Base-by-base conservation (phyloP, 2,888 invertebrate species). In the Acanthosepion lycidas region DNA sequence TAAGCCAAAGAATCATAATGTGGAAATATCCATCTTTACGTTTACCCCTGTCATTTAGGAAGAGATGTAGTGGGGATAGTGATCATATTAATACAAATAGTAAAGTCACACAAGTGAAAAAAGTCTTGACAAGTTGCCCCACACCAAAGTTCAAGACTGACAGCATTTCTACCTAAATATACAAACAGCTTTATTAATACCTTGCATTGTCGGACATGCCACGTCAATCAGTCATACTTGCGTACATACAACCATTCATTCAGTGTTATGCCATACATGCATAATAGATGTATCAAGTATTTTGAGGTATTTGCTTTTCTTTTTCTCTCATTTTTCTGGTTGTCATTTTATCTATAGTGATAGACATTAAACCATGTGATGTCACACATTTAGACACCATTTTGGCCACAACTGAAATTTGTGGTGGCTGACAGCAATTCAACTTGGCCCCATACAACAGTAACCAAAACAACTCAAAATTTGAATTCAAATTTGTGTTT, bases 101-200 rank as follows among this genome's bases (percentile, higher is more conserved):
- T 78, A n/a, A 78, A 78, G n/a, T 78, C 78, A 78, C 78, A 78
- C 78, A 78, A 78, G 78, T 78, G 78, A 78, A 78, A 78, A 78
- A 78, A 33, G 78, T 20, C 33, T 18, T 78, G 78, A 78, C 78
- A 78, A 78, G 78, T 78, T 78, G 78, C 78, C 78, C 78, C 78
- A 78, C 78, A 78, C 78, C 78, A 78, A 78, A 78, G 78, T 78
- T 78, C 78, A 78, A 78, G 78, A 78, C 78, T 78, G 78, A 78
- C 78, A 78, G 78, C 78, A 78, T 78, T 78, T 78, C 78, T 78
- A 78, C 78, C 78, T 78, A 78, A 78, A 78, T 78, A 78, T 78
- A 78, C 78, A 78, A 78, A 78, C 33, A 78, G 78, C 78, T 78
- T 78, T 78, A 78, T 78, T 78, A 78, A 78, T 78, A 78, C 78